Conservation (phyloP, 2,797 vertebrate genomes). For the Coendou prehensilis region DNA sequence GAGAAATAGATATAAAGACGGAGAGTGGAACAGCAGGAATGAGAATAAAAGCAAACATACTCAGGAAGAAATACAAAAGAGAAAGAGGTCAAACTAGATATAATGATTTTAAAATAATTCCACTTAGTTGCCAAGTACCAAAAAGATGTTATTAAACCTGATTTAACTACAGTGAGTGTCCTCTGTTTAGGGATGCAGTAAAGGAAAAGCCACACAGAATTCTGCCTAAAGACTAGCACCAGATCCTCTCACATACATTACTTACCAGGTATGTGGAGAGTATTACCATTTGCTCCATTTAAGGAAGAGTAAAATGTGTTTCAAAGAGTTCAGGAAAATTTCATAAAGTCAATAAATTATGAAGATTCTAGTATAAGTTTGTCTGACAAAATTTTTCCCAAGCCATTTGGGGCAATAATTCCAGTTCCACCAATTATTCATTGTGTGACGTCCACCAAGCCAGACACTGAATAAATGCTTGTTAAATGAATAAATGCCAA, state of each 20-base stretch:
- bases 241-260: background rate
- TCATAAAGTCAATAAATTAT: background rate
- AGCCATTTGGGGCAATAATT: background rate
- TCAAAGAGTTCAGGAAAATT: conserved; percentile 49
- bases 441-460: background rate
- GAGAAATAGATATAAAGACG: background rate
- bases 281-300: background rate
- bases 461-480: background rate
- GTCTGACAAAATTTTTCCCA: background rate
- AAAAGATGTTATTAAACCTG: background rate
- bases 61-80: background rate
- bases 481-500: background rate
- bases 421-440: background rate
- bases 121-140: background rate
- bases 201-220: background rate
- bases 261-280: background rate
- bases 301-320: background rate
- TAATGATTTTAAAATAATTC: background rate
- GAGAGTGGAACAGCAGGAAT: background rate
- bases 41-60: background rate
- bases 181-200: background rate
- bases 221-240: background rate
- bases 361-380: background rate
- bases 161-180: background rate
- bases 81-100: background rate